Conservation (phyloP, 2,797 vertebrate species). For the Siniperca scherzeri region DNA sequence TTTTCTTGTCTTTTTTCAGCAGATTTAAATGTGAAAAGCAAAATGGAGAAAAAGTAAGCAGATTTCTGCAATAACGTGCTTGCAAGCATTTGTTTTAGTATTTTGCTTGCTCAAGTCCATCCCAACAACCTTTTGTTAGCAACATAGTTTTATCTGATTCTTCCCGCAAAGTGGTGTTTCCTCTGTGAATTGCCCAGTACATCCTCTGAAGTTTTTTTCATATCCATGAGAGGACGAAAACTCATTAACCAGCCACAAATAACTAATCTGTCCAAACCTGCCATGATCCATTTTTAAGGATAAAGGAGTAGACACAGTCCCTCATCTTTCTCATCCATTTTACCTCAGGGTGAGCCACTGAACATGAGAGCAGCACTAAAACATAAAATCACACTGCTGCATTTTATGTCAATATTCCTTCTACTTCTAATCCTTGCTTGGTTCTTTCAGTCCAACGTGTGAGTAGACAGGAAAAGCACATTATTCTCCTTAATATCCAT, state of each 20-base stretch:
- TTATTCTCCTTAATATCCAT: conserved; percentile 7
- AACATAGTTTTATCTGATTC: neutral
- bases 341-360: conserved; percentile 12
- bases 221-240: neutral
- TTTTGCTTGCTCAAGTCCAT: neutral
- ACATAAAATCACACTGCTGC: conserved; percentile 19
- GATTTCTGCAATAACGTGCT: neutral
- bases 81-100: neutral
- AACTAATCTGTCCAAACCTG: conserved; percentile 19
- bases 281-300: neutral
- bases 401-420: conserved; percentile 33
- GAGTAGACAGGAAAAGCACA: conserved; percentile 43
- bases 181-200: neutral
- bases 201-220: neutral
- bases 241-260: neutral
- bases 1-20: neutral
- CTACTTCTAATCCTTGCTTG: conserved; percentile 18
- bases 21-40: neutral
- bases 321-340: conserved; percentile 8
- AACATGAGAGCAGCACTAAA: conserved; percentile 2
- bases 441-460: conserved; percentile 28
- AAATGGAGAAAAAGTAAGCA: neutral
- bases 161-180: neutral
- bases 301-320: neutral
- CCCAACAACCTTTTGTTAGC: neutral